These are phyloP conservation scores for Ammodytes dubius DNA, from an alignment of 2,113 vertebrate genomes.

Conservation along the genomic window DNA sequence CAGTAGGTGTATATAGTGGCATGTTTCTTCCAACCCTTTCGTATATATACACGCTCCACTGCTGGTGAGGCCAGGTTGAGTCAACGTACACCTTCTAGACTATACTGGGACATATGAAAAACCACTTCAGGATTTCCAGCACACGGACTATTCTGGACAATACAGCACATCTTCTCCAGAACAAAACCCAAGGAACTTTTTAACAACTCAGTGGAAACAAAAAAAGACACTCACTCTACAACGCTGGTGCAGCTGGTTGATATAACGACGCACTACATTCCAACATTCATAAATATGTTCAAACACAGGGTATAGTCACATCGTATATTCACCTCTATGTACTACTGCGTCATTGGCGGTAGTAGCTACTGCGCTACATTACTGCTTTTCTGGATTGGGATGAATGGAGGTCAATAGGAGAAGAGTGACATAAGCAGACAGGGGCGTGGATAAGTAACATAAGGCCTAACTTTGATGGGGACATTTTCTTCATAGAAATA, in stretches of 20 bases:
- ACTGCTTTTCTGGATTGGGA: neutral
- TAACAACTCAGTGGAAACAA: conserved; percentile 66
- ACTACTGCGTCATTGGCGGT: conserved; percentile 4
- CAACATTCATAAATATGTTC: conserved; percentile 43
- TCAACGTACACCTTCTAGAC: conserved; percentile 28
- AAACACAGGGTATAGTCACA: conserved; percentile 68
- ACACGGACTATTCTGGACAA: conserved; percentile 58
- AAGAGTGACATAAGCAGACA: too few relatives aligned
- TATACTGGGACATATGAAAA: conserved; percentile 28
- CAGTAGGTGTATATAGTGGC: conserved; percentile 81
- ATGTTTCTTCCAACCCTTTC: conserved; percentile 72
- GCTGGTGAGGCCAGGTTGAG: conserved; percentile 55
- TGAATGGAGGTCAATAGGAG: too few relatives aligned
- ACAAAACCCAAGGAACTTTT: conserved; percentile 43
- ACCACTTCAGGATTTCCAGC: conserved; percentile 63
- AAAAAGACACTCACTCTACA: conserved; percentile 49
- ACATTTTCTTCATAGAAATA: too few relatives aligned
- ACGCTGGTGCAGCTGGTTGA: conserved; percentile 49
- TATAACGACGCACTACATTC: conserved; percentile 65
- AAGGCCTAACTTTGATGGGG: too few relatives aligned
- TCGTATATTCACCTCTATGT: conserved; percentile 38
- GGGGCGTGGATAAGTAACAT: too few relatives aligned
- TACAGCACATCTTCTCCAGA: conserved; percentile 53
- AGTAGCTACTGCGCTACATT: conserved; percentile 18
- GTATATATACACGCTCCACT: conserved; percentile 39